phyloP scores from a whole-genome alignment of 2,888 invertebrate genomes.

The Drosophila cracens region DNA sequence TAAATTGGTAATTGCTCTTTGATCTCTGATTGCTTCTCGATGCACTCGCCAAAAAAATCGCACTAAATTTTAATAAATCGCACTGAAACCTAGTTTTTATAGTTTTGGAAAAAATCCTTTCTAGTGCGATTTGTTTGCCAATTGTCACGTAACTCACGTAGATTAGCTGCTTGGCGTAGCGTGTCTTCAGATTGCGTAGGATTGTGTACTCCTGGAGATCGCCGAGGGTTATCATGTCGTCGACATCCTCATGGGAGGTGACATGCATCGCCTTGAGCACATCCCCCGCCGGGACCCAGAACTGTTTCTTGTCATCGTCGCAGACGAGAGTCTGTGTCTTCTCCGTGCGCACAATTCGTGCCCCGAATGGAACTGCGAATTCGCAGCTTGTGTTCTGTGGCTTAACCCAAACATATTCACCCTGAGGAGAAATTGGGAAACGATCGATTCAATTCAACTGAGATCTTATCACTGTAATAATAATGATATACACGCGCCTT shows the following conservation, averaged over 20 bases:
- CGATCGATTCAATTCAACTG: neutral
- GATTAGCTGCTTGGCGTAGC: constrained; percentile 94
- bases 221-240: constrained; percentile 97
- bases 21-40: neutral
- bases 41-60: neutral
- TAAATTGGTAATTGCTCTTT: neutral
- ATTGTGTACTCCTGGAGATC: constrained; percentile 98
- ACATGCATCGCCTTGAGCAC: constrained; percentile 90
- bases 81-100: neutral
- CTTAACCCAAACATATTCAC: constrained; percentile 96
- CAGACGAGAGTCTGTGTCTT: constrained; percentile 91
- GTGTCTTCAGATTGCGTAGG: constrained; percentile 93
- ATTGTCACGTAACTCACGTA: constrained; percentile 89
- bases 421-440: constrained; percentile 86
- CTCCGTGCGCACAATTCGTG: constrained; percentile 91
- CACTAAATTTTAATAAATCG: neutral
- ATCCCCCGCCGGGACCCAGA: constrained; percentile 87
- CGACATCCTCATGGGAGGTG: constrained; percentile 92
- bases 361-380: constrained; percentile 94
- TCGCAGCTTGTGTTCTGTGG: constrained; percentile 88
- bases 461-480: constrained; percentile 39
- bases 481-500: constrained; percentile 42
- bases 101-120: neutral
- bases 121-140: neutral
- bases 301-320: constrained; percentile 94